These are phyloP conservation scores for Alectoris magna DNA, from an alignment of 2,797 vertebrate species.

Conservation along the genomic window DNA sequence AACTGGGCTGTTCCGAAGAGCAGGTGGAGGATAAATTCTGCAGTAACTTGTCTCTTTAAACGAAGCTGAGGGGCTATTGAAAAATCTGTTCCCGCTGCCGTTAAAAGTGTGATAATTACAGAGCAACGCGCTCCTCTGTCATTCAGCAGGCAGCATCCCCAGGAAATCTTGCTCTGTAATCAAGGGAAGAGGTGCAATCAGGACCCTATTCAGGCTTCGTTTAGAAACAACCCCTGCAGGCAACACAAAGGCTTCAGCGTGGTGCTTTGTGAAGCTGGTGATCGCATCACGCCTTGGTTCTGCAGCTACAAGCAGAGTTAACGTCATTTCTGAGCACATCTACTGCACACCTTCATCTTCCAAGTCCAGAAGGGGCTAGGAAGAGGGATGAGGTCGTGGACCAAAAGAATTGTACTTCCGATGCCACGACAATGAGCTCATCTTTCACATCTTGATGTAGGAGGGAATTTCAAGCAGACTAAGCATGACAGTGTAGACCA, in stretches of 20 bases:
- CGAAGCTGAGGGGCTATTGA: conserved; percentile 53
- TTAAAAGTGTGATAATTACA: conserved; percentile 82
- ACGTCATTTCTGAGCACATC: conserved; percentile 9
- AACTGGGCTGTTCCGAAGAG: background rate
- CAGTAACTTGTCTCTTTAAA: conserved; percentile 68
- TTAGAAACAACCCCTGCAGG: conserved; percentile 81
- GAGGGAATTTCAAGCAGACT: background rate
- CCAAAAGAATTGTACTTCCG: background rate
- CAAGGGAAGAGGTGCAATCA: conserved; percentile 85
- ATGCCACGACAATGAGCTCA: background rate
- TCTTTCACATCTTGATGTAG: background rate
- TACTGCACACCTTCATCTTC: background rate
- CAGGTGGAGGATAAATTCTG: conserved; percentile 46
- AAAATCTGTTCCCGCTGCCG: conserved; percentile 76
- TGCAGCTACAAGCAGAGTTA: conserved; percentile 27
- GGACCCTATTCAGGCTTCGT: conserved; percentile 81
- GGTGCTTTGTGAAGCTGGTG: conserved; percentile 54
- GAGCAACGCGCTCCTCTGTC: conserved; percentile 77
- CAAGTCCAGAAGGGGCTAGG: background rate
- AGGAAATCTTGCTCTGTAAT: conserved; percentile 83
- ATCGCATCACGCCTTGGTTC: conserved; percentile 20
- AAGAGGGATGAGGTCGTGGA: background rate
- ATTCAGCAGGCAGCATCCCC: conserved; percentile 81
- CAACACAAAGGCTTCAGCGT: conserved; percentile 70
- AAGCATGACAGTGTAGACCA: background rate